Percentiles rank a stretch among this genome's conserved stretches.
Conservation (phyloP, 1,140 invertebrate species). For the Macrobrachium nipponense region DNA sequence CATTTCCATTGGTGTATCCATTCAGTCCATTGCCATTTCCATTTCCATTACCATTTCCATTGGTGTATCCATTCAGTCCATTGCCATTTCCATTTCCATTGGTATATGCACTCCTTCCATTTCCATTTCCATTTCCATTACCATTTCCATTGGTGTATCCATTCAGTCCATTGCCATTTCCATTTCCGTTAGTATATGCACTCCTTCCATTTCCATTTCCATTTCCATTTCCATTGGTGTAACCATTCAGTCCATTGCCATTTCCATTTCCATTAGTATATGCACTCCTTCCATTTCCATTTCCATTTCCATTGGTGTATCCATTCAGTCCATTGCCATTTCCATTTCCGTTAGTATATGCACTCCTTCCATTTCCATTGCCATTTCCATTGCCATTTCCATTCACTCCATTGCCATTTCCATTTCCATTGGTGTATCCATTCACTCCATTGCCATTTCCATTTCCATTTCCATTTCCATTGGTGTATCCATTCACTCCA, state of each 20-base stretch:
- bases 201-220: background rate
- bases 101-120: background rate
- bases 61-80: background rate
- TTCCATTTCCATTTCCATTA: background rate
- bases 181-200: background rate
- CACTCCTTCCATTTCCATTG: background rate
- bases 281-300: background rate
- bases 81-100: constrained; percentile 1
- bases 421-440: background rate
- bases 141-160: background rate
- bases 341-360: too few relatives aligned
- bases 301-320: background rate
- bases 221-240: too few relatives aligned
- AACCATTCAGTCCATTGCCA: background rate
- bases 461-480: too few relatives aligned
- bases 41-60: background rate
- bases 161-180: background rate
- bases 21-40: too few relatives aligned
- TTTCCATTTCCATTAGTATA: background rate
- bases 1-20: too few relatives aligned
- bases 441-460: background rate
- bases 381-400: background rate
- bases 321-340: background rate
- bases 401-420: background rate
- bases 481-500: background rate